Evolutionary conservation across 2,888 invertebrate species (phyloP), one percentile per base, ranked within the genome.

Genomic region (Buathra laborator): DNA sequence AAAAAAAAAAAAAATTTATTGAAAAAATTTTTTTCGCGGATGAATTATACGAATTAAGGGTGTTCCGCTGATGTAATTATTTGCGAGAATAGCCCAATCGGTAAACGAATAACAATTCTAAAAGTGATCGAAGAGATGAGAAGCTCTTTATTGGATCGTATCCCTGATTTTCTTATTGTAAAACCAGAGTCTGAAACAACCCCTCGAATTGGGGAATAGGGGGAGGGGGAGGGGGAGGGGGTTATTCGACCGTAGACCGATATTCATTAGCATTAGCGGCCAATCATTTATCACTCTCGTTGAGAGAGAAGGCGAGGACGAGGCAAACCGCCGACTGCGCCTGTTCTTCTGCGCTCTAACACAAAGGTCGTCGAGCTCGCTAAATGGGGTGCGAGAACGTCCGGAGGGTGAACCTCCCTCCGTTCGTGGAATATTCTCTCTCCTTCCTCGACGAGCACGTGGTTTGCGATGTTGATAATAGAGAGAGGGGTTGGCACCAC

Each of bases 231-330:
- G 24, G 24, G 24, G 37, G 37, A 32, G 32, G 32, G 37, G 37
- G 19, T 24, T 53, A 71, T 62, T 77, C 80, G 86, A 89, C 87
- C 87, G 87, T 87, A 84, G 88, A 88, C 88, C 88, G 90, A 91
- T 91, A 92, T 92, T 92, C 92, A 92, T 92, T 92, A 92, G 90
- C 90, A 91, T 91, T 90, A 91, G 90, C 91, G 91, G 90, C 90
- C 92, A 90, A 92, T 92, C 91, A 91, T 91, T 92, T 92, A 89
- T 90, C 90, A 91, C 90, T 89, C 89, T 89, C 89, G 84, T n/a
- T 56, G 66, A 56, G 32, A 46, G 44, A 46, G 59, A 72, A 48
- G n/a, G 37, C n/a, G 46, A 59, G 62, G 29, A 44, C 12, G 44
- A 72, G 59, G 53, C 53, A 29, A 59, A 10, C 44, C 19, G 24